phyloP scores from a whole-genome alignment of 92 coral and sea anemone genomes.

The Montipora capitata region DNA sequence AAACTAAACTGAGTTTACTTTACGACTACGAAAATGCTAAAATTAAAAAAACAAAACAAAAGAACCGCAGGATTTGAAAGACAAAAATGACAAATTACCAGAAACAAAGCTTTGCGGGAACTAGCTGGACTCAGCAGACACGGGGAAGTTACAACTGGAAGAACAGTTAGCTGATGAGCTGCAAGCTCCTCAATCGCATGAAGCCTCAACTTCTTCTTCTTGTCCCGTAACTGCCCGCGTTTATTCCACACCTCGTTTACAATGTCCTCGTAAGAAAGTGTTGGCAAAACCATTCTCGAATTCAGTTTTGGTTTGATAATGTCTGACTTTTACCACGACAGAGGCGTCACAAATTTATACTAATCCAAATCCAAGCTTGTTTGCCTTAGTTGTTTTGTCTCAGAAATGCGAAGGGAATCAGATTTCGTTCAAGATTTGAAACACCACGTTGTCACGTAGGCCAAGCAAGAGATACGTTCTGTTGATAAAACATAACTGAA shows the following conservation, averaged over 20 bases:
- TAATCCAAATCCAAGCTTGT: too few relatives aligned
- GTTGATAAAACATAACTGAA: neutral
- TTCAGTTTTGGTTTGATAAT: too few relatives aligned
- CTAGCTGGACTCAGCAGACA: neutral
- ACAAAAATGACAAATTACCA: neutral
- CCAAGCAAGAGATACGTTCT: neutral
- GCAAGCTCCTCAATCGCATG: constrained; percentile 40
- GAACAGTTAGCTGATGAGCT: constrained; percentile 32
- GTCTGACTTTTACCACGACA: too few relatives aligned
- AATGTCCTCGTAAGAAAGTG: constrained; percentile 9
- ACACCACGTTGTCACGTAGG: neutral
- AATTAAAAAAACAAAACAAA: too few relatives aligned
- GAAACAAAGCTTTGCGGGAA: neutral
- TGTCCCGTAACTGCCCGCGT: constrained; percentile 13
- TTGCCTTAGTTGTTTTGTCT: neutral
- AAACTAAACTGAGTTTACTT: too few relatives aligned
- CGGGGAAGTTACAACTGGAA: constrained; percentile 32
- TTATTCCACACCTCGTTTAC: neutral
- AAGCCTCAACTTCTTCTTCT: neutral
- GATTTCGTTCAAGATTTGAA: neutral
- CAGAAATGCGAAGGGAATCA: neutral
- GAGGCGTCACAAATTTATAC: too few relatives aligned
- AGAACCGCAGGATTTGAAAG: too few relatives aligned
- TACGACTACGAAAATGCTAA: too few relatives aligned
- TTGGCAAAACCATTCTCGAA: neutral